A percentile compares a stretch with the other conserved stretches of the same genome.
phyloP scores from a whole-genome alignment of 2,888 invertebrate species.

The Drosophila limbata region DNA sequence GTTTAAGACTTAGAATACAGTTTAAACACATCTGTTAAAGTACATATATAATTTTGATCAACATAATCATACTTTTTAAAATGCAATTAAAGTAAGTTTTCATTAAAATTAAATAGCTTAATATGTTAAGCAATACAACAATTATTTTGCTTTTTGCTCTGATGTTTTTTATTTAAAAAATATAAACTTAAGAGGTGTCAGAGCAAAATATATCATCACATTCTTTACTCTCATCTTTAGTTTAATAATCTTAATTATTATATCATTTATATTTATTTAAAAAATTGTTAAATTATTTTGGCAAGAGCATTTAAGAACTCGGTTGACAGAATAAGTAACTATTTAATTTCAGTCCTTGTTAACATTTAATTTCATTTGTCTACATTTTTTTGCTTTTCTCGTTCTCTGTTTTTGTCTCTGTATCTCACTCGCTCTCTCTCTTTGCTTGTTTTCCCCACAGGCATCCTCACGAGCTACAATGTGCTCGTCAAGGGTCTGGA shows the following conservation, averaged over 20 bases:
- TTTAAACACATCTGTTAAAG: background rate
- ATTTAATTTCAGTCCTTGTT: conserved; percentile 40
- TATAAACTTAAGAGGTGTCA: too few species aligned
- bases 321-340: conserved; percentile 27
- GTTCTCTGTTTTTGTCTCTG: background rate
- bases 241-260: background rate
- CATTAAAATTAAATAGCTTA: background rate
- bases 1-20: too few species aligned
- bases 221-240: background rate
- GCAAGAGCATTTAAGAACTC: conserved; percentile 39
- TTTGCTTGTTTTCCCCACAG: conserved; percentile 51
- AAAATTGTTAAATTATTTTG: background rate
- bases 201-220: too few species aligned
- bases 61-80: background rate
- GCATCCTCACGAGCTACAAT: conserved; percentile 92
- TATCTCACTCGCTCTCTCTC: background rate
- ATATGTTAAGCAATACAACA: too few species aligned
- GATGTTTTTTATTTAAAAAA: too few species aligned
- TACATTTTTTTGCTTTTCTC: conserved; percentile 17
- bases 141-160: background rate
- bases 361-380: conserved; percentile 70
- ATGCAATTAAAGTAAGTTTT: too few species aligned
- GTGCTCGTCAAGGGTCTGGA: conserved; percentile 89
- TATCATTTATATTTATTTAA: background rate
- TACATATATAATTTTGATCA: background rate